These are phyloP conservation scores for Drosophila orena DNA, from an alignment of 1,140 invertebrate species.

Conservation along the genomic window DNA sequence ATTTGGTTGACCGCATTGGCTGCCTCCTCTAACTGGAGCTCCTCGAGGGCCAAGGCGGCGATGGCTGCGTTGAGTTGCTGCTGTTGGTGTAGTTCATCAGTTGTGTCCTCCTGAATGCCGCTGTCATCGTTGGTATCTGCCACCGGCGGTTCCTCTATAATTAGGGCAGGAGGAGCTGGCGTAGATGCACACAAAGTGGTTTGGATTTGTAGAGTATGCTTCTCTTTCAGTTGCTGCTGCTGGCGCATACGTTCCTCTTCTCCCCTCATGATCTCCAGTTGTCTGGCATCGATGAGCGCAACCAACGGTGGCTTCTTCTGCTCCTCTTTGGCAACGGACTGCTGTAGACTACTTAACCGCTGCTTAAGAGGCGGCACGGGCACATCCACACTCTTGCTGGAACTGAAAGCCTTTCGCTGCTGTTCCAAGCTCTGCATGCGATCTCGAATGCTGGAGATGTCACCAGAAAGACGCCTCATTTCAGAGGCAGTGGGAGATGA, in stretches of 20 bases:
- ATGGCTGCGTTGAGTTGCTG: conserved; percentile 79
- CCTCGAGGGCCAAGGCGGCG: conserved; percentile 72
- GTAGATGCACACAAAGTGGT: conserved; percentile 9
- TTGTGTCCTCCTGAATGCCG: conserved; percentile 90
- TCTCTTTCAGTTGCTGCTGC: conserved; percentile 28
- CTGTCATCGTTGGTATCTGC: conserved; percentile 89
- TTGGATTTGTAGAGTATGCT: conserved; percentile 16
- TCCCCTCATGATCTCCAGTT: conserved; percentile 78
- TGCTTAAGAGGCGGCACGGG: conserved; percentile 81
- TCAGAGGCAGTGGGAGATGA: conserved; percentile 76
- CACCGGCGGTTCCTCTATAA: conserved; percentile 85
- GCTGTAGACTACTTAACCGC: conserved; percentile 78
- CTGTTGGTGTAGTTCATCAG: conserved; percentile 85
- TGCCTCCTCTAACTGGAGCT: conserved; percentile 76
- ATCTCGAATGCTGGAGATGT: conserved; percentile 88
- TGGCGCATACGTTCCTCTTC: conserved; percentile 75
- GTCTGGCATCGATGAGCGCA: conserved; percentile 77
- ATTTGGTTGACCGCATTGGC: conserved; percentile 82
- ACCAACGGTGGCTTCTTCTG: conserved; percentile 75
- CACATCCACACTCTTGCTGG: conserved; percentile 83
- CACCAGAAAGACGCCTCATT: conserved; percentile 86
- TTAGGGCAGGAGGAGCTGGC: conserved; percentile 46
- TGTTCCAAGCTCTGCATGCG: conserved; percentile 88
- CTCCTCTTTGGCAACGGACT: conserved; percentile 82
- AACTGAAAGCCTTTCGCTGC: conserved; percentile 85